Evolutionary conservation across 2,888 invertebrate species (phyloP), one percentile per base, ranked within the genome.

Genomic region (Andrena flavipes): DNA sequence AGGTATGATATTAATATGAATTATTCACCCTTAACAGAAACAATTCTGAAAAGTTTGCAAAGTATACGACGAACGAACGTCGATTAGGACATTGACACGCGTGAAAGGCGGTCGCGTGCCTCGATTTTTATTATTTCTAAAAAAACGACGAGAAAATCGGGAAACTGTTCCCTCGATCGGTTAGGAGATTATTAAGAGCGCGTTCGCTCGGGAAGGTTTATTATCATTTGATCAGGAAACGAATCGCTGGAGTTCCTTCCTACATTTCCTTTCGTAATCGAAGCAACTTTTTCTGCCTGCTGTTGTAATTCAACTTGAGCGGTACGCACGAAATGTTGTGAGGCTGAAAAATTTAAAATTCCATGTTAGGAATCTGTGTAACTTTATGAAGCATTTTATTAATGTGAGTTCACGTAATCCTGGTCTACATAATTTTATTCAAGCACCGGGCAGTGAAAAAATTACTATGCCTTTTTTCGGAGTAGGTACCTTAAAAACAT

Each of bases 31-130:
- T 35, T 2, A n/a, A n/a, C 16, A 56, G 33, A 56, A 69, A 69
- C 10, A 26, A n/a, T 8, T 5, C 1, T 26, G n/a, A 29, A 42
- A 29, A n/a, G 2, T 42, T 56, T 13, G 3, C 33, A 13, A 29
- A 42, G n/a, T 26, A 1, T 59, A 23, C 16, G 54, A 33, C 1
- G 20, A 7, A 33, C 33, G 23, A 54, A n/a, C 7, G 29, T 48
- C 23, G 56, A 56, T 56, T 56, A 42, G 4, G n/a, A 29, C 35
- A 29, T 59, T 29, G 59, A 29, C 10, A 7, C 60, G 7, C 48
- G 70, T 70, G 70, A 60, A 70, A 70, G 70, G 70, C 30, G 48
- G 23, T 13, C 70, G 26, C 8, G 42, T 30, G 13, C 70, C 3
- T 48, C 60, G 48, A 30, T 60, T 30, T 35, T 26, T 30, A 48